Evolutionary conservation across 2,113 vertebrate species (phyloP), one percentile per base, ranked within the genome.

Genomic region (Microtus ochrogaster): DNA sequence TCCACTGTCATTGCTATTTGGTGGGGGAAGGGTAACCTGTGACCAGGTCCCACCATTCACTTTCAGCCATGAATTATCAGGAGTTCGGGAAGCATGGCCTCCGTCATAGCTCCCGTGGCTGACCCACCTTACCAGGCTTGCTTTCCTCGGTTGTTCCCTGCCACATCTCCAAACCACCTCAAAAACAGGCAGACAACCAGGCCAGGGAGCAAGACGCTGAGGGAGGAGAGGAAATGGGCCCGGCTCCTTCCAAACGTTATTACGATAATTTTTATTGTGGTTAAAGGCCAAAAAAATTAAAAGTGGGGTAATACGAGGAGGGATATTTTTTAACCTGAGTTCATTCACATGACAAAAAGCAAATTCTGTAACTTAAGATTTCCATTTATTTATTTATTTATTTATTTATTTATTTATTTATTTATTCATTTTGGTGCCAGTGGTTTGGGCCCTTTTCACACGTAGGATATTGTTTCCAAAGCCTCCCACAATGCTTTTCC

Each of bases 131-230:
- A 26, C 68, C 41, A 36, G 14, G 5, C 61, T 13, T 7, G 44
- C 36, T 68, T 21, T 44, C 28, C 19, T 47, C 49, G 9, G n/a
- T 47, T 47, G 22, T 21, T 52, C 19, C 85, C 24, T 73, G 1
- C 68, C 26, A 1, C 12, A 41, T 52, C n/a, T 39, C 49, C 36
- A 74, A 65, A 5, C 30, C 17, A 58, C 41, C 73, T 24, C 19
- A 49, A 22, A 13, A 17, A 7, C 66, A 21, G 8, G 16, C 55
- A 17, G 55, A 16, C 12, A 26, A 61, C 11, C 11, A 61, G 0
- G 21, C 0, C 0, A 49, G 63, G 28, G 66, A 10, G 4, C 0
- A 5, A 58, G 52, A 61, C 13, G 1, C 41, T 12, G 33, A 49
- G 24, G 7, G 12, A 3, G 2, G 16, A 39, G 49, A 55, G 17